Percentiles rank a stretch among this genome's conserved stretches.
phyloP scores from a whole-genome alignment of 2,113 vertebrate genomes.

The Psittacara wagleri region DNA sequence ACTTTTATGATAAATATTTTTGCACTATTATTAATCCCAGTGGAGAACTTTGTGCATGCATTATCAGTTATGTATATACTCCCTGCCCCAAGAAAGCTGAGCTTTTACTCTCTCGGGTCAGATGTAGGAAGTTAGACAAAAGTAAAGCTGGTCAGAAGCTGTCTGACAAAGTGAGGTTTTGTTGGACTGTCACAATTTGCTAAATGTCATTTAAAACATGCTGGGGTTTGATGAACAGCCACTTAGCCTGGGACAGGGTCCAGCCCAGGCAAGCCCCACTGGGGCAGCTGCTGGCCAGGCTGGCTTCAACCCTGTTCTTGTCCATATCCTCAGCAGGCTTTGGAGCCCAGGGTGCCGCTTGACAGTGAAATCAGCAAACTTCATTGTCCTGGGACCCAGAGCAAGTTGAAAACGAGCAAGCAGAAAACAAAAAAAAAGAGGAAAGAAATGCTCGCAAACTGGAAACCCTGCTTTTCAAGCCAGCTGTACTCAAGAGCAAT shows the following conservation, averaged over 20 bases:
- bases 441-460: background rate
- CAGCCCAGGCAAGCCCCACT: background rate
- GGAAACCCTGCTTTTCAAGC: background rate
- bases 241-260: background rate
- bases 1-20: conserved; percentile 10
- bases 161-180: background rate
- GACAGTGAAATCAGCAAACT: background rate
- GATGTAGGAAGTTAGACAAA: background rate
- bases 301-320: background rate
- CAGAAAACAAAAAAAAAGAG: background rate
- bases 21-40: background rate
- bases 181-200: background rate
- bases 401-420: background rate
- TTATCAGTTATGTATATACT: background rate
- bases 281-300: background rate
- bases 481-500: background rate
- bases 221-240: background rate
- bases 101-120: background rate
- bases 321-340: background rate
- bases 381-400: background rate
- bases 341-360: background rate
- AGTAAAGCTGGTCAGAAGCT: background rate
- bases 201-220: background rate
- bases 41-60: background rate
- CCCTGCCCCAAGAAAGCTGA: background rate